Base-by-base conservation (phyloP, 2,888 invertebrate species). In the Amiota communis region DNA sequence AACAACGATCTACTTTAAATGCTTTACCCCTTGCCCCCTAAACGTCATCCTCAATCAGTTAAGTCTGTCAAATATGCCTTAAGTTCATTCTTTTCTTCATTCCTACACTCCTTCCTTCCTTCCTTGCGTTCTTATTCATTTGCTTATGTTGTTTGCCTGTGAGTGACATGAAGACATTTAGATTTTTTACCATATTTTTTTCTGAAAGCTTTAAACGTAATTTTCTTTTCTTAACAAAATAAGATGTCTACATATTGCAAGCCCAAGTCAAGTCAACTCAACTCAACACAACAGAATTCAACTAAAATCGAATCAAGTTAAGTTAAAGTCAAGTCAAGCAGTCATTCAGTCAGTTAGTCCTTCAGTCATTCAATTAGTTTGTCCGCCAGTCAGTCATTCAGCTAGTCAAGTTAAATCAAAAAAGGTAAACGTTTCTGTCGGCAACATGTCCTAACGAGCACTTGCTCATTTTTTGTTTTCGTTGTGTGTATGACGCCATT, bases 131-230 rank as follows among this genome's bases (percentile, higher is more conserved):
- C 20, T 59, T 51, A 51, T 51, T 2, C 53, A 36, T 51, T n/a
- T 51, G 53, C 6, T n/a, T n/a, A 51, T n/a, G 12, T 51, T 51
- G 53, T 2, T 17, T 63, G 76, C 64, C 74, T 73, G 64, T 74
- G 46, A 23, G 46, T 63, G 63, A 63, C 63, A 23, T 23, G 36
- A 2, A 2, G 8, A 59, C 59, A n/a, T 59, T 59, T 20, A 59
- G n/a, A 17, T 59, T n/a, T 53, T 53, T 53, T 20, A 17, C 36
- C 36, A 17, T 59, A 59, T 59, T 59, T 59, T 12, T 59, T 23
- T 59, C 8, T 59, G 12, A 59, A 20, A 17, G 36, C 36, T 36
- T 36, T 36, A 36, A 36, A 36, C 36, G 53, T n/a, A 53, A n/a
- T 53, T 8, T 53, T 17, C 17, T 2, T 59, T 59, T 17, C 59